These are phyloP conservation scores for Charanyca ferruginea DNA, from an alignment of 2,888 invertebrate species.

Conservation along the genomic window DNA sequence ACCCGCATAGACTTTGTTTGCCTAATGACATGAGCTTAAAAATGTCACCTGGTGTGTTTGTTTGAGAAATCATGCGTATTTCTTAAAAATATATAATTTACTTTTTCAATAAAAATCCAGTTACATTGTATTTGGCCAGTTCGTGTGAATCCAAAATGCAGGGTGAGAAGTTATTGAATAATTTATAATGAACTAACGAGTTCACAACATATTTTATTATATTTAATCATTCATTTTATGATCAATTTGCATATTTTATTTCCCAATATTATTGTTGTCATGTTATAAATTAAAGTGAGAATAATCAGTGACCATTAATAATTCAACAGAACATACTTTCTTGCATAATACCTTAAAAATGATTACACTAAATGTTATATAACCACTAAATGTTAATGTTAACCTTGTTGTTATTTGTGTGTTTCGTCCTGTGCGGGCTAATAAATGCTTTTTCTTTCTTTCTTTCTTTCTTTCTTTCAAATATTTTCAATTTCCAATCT, in stretches of 20 bases:
- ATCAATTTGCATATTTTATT: constrained; percentile 43
- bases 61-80: no score
- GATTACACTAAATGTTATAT: not conserved
- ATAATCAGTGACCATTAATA: constrained; percentile 32
- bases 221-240: constrained; percentile 34
- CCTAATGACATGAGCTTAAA: no score
- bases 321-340: constrained; percentile 9
- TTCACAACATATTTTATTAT: constrained; percentile 11
- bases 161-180: constrained; percentile 2
- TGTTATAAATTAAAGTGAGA: constrained; percentile 48
- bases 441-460: no score
- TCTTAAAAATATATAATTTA: no score
- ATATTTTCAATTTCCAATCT: no score
- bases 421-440: no score
- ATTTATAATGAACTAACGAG: constrained; percentile 11
- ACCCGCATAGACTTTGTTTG: no score
- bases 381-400: no score
- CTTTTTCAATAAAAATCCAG: no score
- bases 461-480: no score
- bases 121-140: not conserved
- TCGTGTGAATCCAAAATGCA: not conserved
- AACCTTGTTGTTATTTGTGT: no score
- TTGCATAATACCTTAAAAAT: not conserved
- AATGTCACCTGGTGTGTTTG: no score
- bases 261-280: constrained; percentile 22